phyloP scores from a whole-genome alignment of 2,888 invertebrate genomes.

The Muschampia staudingeri region DNA sequence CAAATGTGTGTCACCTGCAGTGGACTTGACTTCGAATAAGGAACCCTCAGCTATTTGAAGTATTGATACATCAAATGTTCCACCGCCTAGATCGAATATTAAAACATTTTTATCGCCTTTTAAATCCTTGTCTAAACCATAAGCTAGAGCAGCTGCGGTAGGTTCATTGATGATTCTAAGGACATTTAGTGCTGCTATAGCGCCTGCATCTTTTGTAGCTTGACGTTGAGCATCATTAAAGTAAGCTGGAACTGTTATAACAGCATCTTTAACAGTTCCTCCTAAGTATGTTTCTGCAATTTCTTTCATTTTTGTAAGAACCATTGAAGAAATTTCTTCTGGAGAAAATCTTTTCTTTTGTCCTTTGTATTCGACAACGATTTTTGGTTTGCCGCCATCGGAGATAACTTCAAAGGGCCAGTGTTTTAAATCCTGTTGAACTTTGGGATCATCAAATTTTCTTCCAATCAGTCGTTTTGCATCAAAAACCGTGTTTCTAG shows the following conservation, averaged over 20 bases:
- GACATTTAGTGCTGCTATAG: conserved; percentile 96
- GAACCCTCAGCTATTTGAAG: conserved; percentile 97
- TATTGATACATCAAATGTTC: conserved; percentile 98
- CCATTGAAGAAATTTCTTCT: conserved; percentile 97
- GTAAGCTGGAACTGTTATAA: conserved; percentile 96
- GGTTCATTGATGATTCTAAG: conserved; percentile 98
- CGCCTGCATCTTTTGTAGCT: conserved; percentile 97
- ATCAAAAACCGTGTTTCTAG: conserved; percentile 95
- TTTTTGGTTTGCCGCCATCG: conserved; percentile 94
- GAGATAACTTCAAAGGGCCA: conserved; percentile 95
- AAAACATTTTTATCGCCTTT: conserved; percentile 94
- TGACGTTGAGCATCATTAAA: conserved; percentile 96
- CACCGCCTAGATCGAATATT: conserved; percentile 96
- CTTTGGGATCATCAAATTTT: conserved; percentile 94
- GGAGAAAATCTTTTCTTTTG: conserved; percentile 95
- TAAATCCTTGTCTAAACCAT: conserved; percentile 95
- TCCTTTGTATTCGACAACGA: conserved; percentile 94
- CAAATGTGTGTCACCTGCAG: conserved; percentile 96
- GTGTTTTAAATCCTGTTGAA: conserved; percentile 96
- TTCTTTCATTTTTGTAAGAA: conserved; percentile 96
- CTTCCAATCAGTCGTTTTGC: conserved; percentile 97
- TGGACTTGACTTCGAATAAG: conserved; percentile 95
- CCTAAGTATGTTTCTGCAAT: conserved; percentile 95
- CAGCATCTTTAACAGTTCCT: conserved; percentile 93
- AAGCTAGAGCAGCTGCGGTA: conserved; percentile 97